Evolutionary conservation across 2,888 invertebrate genomes (phyloP), one percentile per base, ranked within the genome.

Genomic region (Drosophila subquinaria): DNA sequence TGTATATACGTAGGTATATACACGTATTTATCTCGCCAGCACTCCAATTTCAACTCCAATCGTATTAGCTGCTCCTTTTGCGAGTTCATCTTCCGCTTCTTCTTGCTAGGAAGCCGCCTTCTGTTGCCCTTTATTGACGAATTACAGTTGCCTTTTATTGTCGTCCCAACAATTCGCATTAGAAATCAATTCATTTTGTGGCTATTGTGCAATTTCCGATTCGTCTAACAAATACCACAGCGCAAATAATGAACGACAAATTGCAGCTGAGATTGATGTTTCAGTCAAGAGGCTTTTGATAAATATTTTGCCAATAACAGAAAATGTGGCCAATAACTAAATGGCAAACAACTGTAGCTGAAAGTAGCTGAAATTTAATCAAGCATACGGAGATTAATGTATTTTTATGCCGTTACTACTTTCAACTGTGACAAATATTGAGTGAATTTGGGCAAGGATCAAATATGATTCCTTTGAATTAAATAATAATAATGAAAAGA

Each of bases 141-240:
- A 38, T 40, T 40, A 13, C 36, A 55, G 23, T 30, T 67, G 61
- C 50, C 35, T n/a, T 56, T 51, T 52, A 8, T 40, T 77, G 56
- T 62, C 51, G 55, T 15, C 33, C 11, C 36, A 56, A 68, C 77
- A 73, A 68, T 72, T 45, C 73, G 81, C 68, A 83, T 84, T 87
- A 89, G 79, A 76, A 85, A 85, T 81, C 84, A 85, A 85, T 87
- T 85, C 88, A 89, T 85, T 84, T 84, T 75, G 72, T 71, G 62
- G 73, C 81, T 71, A 84, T 85, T 85, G 89, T 85, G 69, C 75
- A 89, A 85, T 85, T 85, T 85, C 85, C 85, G 87, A 35, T 53
- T 64, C 69, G 53, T 61, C 68, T 56, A 66, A 66, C 73, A 60
- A 68, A 69, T 63, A 70, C 60, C 61, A 70, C 65, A 40, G 4